A percentile compares a stretch with the other conserved stretches of the same genome.
Conservation (phyloP, 2,797 vertebrate genomes). For the Pseudochaenichthys georgianus region DNA sequence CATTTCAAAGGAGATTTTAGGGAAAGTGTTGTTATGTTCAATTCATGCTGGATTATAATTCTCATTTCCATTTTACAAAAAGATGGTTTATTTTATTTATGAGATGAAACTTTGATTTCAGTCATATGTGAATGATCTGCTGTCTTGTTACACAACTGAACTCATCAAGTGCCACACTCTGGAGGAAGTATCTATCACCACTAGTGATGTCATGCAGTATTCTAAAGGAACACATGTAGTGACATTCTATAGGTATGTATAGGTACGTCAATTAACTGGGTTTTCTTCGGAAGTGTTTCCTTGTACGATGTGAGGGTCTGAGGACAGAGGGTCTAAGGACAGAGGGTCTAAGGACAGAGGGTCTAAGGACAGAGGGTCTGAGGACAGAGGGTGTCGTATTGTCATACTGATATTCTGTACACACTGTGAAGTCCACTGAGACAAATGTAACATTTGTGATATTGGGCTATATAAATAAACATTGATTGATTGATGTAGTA, state of each 20-base stretch:
- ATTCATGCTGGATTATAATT: slow-evolving; percentile 17
- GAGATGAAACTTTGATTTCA: slow-evolving; percentile 6
- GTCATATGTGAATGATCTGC: slow-evolving; percentile 8
- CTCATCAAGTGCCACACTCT: slow-evolving; percentile 69
- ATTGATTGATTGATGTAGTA: background rate
- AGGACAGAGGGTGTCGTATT: no score
- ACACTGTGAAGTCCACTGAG: no score
- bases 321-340: no score
- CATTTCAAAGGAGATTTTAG: background rate
- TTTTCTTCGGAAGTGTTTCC: no score
- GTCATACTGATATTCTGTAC: no score
- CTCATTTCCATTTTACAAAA: background rate
- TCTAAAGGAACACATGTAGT: slow-evolving; percentile 28
- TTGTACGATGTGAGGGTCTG: no score
- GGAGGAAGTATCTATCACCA: slow-evolving; percentile 37
- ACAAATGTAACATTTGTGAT: no score
- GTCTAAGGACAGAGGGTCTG: no score
- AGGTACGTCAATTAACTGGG: no score
- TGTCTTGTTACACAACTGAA: slow-evolving; percentile 33
- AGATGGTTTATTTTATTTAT: background rate
- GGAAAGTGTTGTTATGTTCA: background rate
- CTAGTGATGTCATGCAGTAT: slow-evolving; percentile 23
- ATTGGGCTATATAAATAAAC: no score
- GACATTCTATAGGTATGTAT: slow-evolving; percentile 46
- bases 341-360: no score